These are phyloP conservation scores for Lathamus discolor DNA, from an alignment of 2,113 vertebrate species.

Conservation along the genomic window DNA sequence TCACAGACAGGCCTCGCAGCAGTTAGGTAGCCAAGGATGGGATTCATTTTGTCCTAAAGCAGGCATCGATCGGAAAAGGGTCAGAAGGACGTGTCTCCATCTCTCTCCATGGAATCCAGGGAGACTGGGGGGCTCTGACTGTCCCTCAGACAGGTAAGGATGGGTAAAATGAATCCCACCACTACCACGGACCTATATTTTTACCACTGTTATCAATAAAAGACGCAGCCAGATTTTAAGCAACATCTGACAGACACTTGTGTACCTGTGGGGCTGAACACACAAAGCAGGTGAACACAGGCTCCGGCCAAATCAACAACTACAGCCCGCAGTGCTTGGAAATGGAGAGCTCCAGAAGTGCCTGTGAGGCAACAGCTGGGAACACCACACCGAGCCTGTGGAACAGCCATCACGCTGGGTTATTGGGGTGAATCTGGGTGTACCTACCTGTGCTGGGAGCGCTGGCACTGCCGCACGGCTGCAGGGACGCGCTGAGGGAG, in stretches of 20 bases:
- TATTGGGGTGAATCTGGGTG: neutral
- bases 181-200: neutral
- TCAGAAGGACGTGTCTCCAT: neutral
- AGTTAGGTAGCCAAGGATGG: neutral
- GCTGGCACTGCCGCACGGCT: neutral
- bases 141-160: neutral
- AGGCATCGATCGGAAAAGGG: too few species aligned
- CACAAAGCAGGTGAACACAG: neutral
- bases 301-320: neutral
- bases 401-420: too few species aligned
- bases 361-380: neutral
- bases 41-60: neutral
- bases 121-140: neutral
- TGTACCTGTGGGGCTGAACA: neutral
- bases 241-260: accelerated
- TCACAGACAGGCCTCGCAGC: neutral
- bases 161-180: neutral
- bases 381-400: neutral
- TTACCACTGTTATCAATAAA: neutral
- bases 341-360: neutral
- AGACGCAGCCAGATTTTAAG: neutral
- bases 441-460: accelerated
- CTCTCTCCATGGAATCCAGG: neutral
- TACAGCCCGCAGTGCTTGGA: neutral
- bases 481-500: neutral